phyloP scores from a whole-genome alignment of 2,888 invertebrate species.

The Pilophorus perplexus region DNA sequence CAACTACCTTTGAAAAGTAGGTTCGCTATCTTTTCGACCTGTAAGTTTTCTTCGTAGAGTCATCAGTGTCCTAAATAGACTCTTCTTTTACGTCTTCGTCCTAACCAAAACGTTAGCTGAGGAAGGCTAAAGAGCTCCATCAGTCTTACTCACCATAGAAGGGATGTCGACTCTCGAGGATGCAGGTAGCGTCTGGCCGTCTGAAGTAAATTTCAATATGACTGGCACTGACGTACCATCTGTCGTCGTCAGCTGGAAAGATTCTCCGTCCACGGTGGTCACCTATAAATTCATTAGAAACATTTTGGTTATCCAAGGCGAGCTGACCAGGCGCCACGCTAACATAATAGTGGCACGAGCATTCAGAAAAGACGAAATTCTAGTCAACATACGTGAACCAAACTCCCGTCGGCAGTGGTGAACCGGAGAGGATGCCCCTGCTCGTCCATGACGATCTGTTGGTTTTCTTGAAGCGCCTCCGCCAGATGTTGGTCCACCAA shows the following conservation, averaged over 20 bases:
- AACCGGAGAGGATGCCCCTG: conserved; percentile 67
- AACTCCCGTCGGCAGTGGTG: conserved; percentile 67
- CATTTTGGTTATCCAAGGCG: no score
- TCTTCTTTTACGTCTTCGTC: no score
- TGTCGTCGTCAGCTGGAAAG: conserved; percentile 25
- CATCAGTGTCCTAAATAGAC: no score
- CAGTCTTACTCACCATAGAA: conserved; percentile 17
- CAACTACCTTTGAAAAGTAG: no score
- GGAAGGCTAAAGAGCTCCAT: no score
- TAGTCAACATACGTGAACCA: conserved; percentile 55
- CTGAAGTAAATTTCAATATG: conserved; percentile 18
- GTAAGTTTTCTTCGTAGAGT: no score
- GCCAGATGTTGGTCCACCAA: no score
- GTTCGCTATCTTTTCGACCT: no score
- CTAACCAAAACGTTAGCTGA: no score
- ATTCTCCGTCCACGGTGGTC: conserved; percentile 31
- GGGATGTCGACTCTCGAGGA: conserved; percentile 12
- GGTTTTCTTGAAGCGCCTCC: no score
- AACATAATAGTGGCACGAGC: background rate
- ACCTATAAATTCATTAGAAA: conserved; percentile 7
- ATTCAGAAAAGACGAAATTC: background rate
- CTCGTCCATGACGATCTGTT: conserved; percentile 60
- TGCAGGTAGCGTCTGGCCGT: conserved; percentile 20
- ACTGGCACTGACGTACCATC: conserved; percentile 34
- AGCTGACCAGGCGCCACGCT: no score